Conservation (phyloP, 2,113 vertebrate genomes). For the Pteronura brasiliensis region DNA sequence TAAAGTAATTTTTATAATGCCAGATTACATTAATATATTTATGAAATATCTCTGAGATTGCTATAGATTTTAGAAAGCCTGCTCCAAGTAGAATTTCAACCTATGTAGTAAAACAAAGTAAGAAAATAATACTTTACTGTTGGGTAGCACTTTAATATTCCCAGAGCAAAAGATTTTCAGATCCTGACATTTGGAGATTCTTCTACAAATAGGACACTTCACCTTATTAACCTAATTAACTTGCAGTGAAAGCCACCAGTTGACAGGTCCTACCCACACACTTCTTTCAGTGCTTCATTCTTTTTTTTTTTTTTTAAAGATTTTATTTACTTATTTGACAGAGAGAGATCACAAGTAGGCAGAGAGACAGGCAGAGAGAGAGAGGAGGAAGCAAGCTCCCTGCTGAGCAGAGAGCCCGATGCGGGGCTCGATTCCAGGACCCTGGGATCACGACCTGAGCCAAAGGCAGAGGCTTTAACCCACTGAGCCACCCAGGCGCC, state of each 20-base stretch:
- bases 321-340: too few species aligned
- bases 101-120: background rate
- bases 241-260: background rate
- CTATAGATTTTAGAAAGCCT: background rate
- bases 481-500: too few species aligned
- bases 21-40: background rate
- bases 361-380: too few species aligned
- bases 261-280: background rate
- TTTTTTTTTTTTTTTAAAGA: too few species aligned
- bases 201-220: background rate
- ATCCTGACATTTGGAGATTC: background rate
- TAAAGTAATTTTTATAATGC: constrained; percentile 26
- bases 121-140: background rate
- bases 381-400: too few species aligned
- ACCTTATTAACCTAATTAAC: background rate
- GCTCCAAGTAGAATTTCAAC: background rate
- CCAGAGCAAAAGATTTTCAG: background rate
- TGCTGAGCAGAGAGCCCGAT: too few species aligned
- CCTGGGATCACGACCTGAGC: too few species aligned
- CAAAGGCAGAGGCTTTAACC: too few species aligned
- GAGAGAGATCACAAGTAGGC: too few species aligned
- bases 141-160: background rate
- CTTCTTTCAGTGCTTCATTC: background rate
- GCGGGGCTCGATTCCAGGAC: too few species aligned
- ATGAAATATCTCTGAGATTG: background rate